Base-by-base conservation (phyloP, 2,113 vertebrate genomes). In the Channa maculata region DNA sequence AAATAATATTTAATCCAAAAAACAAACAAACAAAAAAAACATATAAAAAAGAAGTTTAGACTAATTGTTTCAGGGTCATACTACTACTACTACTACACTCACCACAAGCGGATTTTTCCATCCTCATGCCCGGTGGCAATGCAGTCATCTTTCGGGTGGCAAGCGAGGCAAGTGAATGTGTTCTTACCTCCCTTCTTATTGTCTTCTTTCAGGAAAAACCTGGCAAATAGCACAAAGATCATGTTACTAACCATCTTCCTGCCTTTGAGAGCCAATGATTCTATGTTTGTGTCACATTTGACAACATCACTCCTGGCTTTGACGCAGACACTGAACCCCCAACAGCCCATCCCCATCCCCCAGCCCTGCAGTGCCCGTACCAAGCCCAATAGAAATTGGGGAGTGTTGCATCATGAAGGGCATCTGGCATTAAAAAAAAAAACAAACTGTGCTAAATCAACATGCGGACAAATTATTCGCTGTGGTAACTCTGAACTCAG, bases 51-150 rank as follows among this genome's bases (percentile, higher is more conserved):
- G 43, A 11, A 7, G 8, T 52, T 44, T 52, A 14, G 10, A 59
- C 53, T 58, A 44, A 59, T 10, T 4, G 7, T 0, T 11, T 11
- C 33, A 9, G 55, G 15, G 2, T 7, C 43, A 3, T 1, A 33
- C 8, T 51, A 2, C 62, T 1, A 33, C 8, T 51, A 2, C 62
- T 15, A 0, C 2, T 2, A 5, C 1, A 71, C 96, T 73, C 85
- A 99, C 98, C 98, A 99, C 45, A 99, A 87, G 6, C 98, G 95
- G 36, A 99, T 98, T 87, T 96, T 98, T 48, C 98, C 98, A 46
- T 99, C 97, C 39, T 91, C 88, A 2, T 99, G 98, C 34, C 98
- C 98, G 0, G 96, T 96, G 36, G 98, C 97, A 1, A 99, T 96
- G 85, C 97, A 98, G 48, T 99, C 97, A 36, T 99, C 96, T 0